Percentiles rank a stretch among this genome's conserved stretches.
These are phyloP conservation scores for Camponotus pennsylvanicus DNA, from an alignment of 1,140 invertebrate species.

Conservation along the genomic window DNA sequence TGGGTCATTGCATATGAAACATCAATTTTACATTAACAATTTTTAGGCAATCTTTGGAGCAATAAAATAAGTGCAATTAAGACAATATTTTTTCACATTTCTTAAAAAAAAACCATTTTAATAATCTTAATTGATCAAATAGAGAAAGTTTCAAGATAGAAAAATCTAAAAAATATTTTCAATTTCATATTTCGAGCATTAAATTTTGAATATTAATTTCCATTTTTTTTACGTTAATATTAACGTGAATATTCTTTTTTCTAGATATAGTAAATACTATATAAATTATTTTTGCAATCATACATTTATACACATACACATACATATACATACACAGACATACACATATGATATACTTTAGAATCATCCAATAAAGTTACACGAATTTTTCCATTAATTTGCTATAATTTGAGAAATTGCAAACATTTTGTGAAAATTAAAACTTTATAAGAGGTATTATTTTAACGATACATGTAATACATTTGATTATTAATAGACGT, in stretches of 20 bases:
- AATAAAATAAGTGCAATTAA: slow-evolving; percentile 6
- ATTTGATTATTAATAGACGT: background rate
- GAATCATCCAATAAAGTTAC: background rate
- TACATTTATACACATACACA: too few species aligned
- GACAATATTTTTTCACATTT: background rate
- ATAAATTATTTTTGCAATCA: background rate
- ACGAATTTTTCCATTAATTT: background rate
- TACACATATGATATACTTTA: background rate
- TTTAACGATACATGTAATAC: background rate
- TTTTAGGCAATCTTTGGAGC: background rate
- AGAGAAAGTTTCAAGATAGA: background rate
- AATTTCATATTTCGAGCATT: background rate
- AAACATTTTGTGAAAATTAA: background rate
- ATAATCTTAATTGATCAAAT: background rate
- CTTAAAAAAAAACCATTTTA: background rate
- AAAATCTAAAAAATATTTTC: background rate
- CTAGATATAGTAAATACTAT: background rate
- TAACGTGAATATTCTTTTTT: background rate
- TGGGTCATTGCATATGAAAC: background rate
- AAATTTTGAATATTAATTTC: background rate
- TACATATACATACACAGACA: too few species aligned
- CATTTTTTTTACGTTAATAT: background rate
- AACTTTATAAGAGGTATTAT: background rate
- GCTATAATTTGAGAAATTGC: background rate
- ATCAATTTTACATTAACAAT: slow-evolving; percentile 3